Conservation (phyloP, 2,888 invertebrate genomes). For the Andrena bucephala region DNA sequence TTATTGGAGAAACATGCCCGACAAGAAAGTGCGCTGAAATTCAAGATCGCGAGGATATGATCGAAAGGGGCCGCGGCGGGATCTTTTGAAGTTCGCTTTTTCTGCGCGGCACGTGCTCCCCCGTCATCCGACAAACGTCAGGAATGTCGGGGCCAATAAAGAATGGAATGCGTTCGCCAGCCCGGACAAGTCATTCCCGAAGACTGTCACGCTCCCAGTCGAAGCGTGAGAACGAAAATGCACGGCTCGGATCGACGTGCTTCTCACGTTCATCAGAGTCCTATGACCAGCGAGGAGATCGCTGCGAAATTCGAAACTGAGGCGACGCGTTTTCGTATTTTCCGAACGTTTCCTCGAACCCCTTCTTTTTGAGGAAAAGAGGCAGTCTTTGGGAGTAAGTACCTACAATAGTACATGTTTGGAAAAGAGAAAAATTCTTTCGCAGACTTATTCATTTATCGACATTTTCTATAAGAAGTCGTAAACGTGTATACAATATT, state of each 20-base stretch:
- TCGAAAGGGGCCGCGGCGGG: conserved; percentile 30
- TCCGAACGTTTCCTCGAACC: not conserved
- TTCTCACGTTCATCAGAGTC: conserved; percentile 74
- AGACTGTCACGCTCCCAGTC: conserved; percentile 54
- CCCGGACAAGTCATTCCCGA: conserved; percentile 55
- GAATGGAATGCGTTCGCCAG: conserved; percentile 29
- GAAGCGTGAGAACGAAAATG: conserved; percentile 63
- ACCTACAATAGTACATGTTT: too few species aligned
- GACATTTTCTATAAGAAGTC: not conserved
- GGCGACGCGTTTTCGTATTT: conserved; percentile 4
- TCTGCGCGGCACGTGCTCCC: conserved; percentile 51
- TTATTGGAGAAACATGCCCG: conserved; percentile 55
- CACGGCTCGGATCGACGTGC: conserved; percentile 52
- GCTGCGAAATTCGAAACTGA: conserved; percentile 54
- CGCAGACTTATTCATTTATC: too few species aligned
- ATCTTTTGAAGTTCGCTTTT: conserved; percentile 42
- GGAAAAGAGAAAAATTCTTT: too few species aligned
- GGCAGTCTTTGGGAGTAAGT: not conserved
- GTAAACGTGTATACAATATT: not conserved
- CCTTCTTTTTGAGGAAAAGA: not conserved
- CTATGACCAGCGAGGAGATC: conserved; percentile 65
- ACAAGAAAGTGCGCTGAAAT: conserved; percentile 59
- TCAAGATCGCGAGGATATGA: conserved; percentile 38
- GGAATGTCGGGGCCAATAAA: conserved; percentile 56
- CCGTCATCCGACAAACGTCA: conserved; percentile 51